Evolutionary conservation across 2,797 vertebrate species (phyloP).

Genomic region (Morus bassanus): DNA sequence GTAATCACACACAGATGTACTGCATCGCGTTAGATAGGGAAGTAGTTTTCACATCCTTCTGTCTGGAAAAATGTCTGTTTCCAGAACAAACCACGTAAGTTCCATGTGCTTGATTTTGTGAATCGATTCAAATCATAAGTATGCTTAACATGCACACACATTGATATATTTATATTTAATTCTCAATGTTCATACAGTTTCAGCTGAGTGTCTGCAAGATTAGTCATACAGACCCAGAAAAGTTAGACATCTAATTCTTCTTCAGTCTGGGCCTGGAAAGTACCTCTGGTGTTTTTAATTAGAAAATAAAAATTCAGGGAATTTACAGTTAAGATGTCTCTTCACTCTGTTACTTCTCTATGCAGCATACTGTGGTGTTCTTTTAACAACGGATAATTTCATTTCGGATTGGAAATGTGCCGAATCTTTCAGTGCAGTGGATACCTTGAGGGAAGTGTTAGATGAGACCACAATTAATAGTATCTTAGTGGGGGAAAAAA

Average conservation of each 20-base stretch:
- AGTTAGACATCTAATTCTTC: conserved; percentile 24
- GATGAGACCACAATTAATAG: neutral
- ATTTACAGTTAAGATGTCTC: neutral
- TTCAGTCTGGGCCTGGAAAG: conserved; percentile 17
- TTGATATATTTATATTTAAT: conserved; percentile 1
- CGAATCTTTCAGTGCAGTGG: neutral
- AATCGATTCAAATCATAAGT: neutral
- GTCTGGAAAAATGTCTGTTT: conserved; percentile 35
- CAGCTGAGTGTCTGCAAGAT: neutral
- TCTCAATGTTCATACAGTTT: neutral
- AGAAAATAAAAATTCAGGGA: neutral
- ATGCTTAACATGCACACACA: neutral
- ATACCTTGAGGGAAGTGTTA: neutral
- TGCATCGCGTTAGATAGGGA: neutral
- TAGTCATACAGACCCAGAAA: conserved; percentile 10
- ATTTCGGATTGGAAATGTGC: neutral
- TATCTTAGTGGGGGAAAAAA: neutral
- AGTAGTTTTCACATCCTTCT: conserved; percentile 29
- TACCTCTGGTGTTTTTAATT: conserved; percentile 11
- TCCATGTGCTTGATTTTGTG: neutral
- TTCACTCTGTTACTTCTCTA: neutral
- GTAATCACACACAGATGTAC: conserved; percentile 53
- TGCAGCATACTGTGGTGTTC: neutral
- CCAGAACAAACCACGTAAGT: neutral
- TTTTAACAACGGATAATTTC: neutral